Percentiles rank a stretch among this genome's conserved stretches.
Evolutionary conservation across 2,113 vertebrate species (phyloP).

Genomic region (Neolamprologus brichardi): DNA sequence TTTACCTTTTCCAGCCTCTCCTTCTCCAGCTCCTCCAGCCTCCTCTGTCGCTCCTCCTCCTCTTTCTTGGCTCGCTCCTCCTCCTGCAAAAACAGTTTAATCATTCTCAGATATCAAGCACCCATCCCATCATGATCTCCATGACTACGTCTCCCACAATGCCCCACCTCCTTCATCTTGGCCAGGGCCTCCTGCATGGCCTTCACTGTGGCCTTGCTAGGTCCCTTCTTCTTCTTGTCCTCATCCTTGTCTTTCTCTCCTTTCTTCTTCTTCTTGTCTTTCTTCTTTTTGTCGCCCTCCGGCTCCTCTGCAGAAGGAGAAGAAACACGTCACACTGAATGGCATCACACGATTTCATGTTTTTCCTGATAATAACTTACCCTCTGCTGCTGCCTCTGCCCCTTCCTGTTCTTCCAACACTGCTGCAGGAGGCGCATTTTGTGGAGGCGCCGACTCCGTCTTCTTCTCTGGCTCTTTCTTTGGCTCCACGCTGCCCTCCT

Average conservation of each 20-base stretch:
- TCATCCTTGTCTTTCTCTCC: slow-evolving; percentile 81
- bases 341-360: neutral
- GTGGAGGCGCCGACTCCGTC: slow-evolving; percentile 28
- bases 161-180: slow-evolving; percentile 83
- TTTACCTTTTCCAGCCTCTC: slow-evolving; percentile 88
- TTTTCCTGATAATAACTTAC: slow-evolving; percentile 50
- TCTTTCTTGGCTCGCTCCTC: slow-evolving; percentile 87
- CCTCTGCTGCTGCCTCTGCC: slow-evolving; percentile 72
- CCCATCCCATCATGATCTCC: neutral
- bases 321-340: neutral
- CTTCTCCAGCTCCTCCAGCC: slow-evolving; percentile 87
- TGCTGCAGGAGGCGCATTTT: neutral
- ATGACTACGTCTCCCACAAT: neutral
- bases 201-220: slow-evolving; percentile 93
- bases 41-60: slow-evolving; percentile 81
- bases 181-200: slow-evolving; percentile 97
- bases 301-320: slow-evolving; percentile 68
- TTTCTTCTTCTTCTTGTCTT: slow-evolving; percentile 92
- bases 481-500: slow-evolving; percentile 21
- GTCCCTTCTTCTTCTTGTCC: slow-evolving; percentile 96
- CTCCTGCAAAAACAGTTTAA: slow-evolving; percentile 56
- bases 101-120: neutral
- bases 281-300: slow-evolving; percentile 93
- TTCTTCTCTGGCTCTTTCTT: slow-evolving; percentile 39
- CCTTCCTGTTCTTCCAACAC: slow-evolving; percentile 73